A percentile compares a stretch with the other conserved stretches of the same genome.
Conservation (phyloP, 2,113 vertebrate genomes). For the Boulengeromyrus knoepffleri region DNA sequence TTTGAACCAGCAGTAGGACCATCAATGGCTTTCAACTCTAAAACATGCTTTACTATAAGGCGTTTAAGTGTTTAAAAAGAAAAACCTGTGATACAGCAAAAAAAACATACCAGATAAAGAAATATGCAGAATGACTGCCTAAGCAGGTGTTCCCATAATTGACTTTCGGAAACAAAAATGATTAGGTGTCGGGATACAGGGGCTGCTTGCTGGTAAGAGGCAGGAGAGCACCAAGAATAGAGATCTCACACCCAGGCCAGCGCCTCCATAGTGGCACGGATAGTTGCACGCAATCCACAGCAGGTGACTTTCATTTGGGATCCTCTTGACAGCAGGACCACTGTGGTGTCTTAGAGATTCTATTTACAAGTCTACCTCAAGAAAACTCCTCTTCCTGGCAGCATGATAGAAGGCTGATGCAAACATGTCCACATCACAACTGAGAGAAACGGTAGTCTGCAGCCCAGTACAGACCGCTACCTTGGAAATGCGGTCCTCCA, state of each 20-base stretch:
- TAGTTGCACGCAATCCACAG: not conserved
- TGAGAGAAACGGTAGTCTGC: not conserved
- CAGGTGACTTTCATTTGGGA: not conserved
- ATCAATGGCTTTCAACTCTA: not conserved
- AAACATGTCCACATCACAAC: not conserved
- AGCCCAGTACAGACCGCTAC: not conserved
- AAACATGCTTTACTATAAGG: not conserved
- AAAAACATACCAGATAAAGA: not conserved
- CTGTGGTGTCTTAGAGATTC: not conserved
- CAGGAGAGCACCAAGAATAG: not conserved
- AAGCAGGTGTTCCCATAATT: not conserved
- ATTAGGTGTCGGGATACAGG: not conserved
- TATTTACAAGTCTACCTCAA: not conserved
- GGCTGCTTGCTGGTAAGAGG: not conserved
- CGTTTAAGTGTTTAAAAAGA: not conserved
- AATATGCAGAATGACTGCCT: not conserved
- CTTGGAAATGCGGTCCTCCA: not conserved
- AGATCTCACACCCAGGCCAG: not conserved
- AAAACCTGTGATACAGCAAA: not conserved
- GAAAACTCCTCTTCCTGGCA: not conserved
- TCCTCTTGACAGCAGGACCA: not conserved
- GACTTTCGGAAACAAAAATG: not conserved
- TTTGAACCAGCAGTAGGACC: not conserved
- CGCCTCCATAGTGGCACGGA: not conserved
- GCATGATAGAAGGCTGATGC: not conserved